Evolutionary conservation across 2,113 vertebrate genomes (phyloP).

Genomic region (Leiothrix lutea): DNA sequence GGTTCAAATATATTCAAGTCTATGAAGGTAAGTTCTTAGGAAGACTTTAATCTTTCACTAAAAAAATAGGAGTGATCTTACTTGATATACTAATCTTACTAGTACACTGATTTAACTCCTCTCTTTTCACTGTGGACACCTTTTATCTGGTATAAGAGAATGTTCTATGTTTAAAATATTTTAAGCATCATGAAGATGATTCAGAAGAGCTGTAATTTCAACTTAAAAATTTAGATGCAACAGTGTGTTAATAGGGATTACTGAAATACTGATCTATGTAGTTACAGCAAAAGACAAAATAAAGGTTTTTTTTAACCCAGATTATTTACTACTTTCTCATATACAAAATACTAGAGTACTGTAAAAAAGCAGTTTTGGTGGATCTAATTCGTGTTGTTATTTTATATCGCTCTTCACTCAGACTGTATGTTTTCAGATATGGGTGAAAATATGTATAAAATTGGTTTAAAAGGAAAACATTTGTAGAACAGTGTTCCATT

Average conservation of each 20-base stretch:
- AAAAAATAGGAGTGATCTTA: background rate
- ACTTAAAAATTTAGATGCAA: background rate
- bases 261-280: background rate
- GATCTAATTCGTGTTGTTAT: background rate
- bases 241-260: background rate
- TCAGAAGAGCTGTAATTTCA: background rate
- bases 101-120: background rate
- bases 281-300: background rate
- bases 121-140: background rate
- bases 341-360: background rate
- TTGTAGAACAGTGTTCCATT: background rate
- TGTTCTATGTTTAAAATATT: background rate
- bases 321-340: background rate
- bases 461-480: slow-evolving; percentile 4
- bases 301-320: background rate
- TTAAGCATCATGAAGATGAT: background rate
- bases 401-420: background rate
- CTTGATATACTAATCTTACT: background rate
- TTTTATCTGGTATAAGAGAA: background rate
- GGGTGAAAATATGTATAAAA: background rate
- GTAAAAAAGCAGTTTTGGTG: background rate
- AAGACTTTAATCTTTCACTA: background rate
- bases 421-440: background rate
- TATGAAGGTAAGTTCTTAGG: background rate
- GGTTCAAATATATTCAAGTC: background rate